Evolutionary conservation across 1,140 invertebrate species (phyloP), one percentile per base, ranked within the genome.

Genomic region (Calosoma granatense): DNA sequence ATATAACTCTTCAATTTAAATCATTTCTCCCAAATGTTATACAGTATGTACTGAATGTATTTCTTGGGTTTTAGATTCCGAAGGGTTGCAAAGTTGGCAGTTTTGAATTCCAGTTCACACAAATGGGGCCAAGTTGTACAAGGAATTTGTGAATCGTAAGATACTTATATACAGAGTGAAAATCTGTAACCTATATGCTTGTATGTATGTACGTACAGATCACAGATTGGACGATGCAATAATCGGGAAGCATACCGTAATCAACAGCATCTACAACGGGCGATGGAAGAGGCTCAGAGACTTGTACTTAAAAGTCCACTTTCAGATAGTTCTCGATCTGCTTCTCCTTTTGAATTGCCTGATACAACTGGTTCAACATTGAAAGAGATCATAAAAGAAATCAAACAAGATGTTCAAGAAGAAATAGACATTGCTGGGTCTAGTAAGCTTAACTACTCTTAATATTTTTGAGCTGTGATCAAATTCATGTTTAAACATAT

Each of bases 211-310:
- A 60, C 30, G 52, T 43, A 56, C 54, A 87, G 86, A 56, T 85
- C 84, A 1, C 87, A 90, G 65, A 90, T 90, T 47, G 87, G 87
- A 2, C 77, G 78, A 15, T 87, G 84, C 64, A 81, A 80, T 56
- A 84, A 77, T 54, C 73, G 77, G 1, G 78, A 83, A 54, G 82
- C 85, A 0, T 79, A 84, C 58, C 83, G 81, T 62, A 86, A 82
- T 60, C 84, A 88, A 56, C 81, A 87, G 59, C 85, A 84, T 60
- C 68, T 90, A 17, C 84, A 85, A 64, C 76, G 74, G 54, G 87
- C 87, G 2, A 90, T 90, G 74, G 81, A 84, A n/a, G 85, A 87
- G 65, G 87, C 86, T 1, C 77, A 75, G 53, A 78, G 75, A 66
- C 65, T 83, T 14, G 67, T 78, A 1, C 60, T 75, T 19, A 73